These are phyloP conservation scores for Diachasmimorpha longicaudata DNA, from an alignment of 1,140 invertebrate species.

Conservation along the genomic window DNA sequence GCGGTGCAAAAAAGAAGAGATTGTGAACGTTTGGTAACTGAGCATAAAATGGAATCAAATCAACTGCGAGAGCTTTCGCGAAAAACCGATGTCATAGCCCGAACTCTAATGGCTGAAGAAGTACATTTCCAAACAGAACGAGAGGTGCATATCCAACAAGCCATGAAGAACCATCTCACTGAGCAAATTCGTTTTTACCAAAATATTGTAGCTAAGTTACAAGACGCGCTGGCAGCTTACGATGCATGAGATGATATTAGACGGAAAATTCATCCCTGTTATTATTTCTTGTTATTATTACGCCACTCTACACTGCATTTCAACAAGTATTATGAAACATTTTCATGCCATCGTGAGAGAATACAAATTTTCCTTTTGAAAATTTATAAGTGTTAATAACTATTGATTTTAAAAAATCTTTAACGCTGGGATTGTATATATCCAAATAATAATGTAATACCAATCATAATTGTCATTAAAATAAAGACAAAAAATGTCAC, in stretches of 20 bases:
- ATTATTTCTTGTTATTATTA: not conserved
- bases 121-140: slow-evolving; percentile 90
- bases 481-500: not conserved
- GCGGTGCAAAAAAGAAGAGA: slow-evolving; percentile 90
- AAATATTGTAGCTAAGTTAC: slow-evolving; percentile 74
- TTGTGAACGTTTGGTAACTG: slow-evolving; percentile 79
- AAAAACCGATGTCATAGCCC: slow-evolving; percentile 89
- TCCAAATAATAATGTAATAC: not conserved
- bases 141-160: slow-evolving; percentile 83
- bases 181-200: slow-evolving; percentile 94
- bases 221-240: slow-evolving; percentile 66
- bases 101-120: slow-evolving; percentile 91
- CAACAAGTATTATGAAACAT: not conserved
- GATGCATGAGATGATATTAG: slow-evolving; percentile 39
- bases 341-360: not conserved
- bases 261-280: not conserved
- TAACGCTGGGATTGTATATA: not conserved
- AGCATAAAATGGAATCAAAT: slow-evolving; percentile 81
- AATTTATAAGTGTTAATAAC: not conserved
- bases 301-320: not conserved
- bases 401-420: not conserved
- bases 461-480: not conserved
- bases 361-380: not conserved
- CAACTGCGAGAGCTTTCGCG: slow-evolving; percentile 81
- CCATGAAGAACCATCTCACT: slow-evolving; percentile 83